Base-by-base conservation (phyloP, 2,113 vertebrate genomes). In the Mellivora capensis region DNA sequence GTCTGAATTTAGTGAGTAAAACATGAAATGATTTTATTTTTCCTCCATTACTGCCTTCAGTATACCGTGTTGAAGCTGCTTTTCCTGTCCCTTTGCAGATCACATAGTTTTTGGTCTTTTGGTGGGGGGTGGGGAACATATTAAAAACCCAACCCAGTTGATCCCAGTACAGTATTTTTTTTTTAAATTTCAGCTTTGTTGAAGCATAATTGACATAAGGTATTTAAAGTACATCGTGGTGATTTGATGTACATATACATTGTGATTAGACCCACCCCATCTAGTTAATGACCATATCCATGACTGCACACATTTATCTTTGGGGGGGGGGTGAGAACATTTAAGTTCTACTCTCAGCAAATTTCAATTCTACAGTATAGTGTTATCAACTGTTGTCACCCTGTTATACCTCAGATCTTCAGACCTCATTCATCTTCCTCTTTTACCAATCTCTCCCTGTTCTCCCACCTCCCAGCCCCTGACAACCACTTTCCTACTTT, bases 1-100 rank as follows among this genome's bases (percentile, higher is more conserved):
- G 29, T 82, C n/a, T 87, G 52, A 86, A 64, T 74, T 80, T 80
- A 87, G 47, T 80, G 44, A 80, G 83, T 91, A 91, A 54, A 87
- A 62, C 49, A 42, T 52, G 31, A 37, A 94, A 81, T 87, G 31
- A 61, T 34, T 88, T 94, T 72, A 12, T 94, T 39, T 94, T 87
- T 80, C 42, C 52, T 80, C 61, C 39, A 79, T 72, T 49, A 21
- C 7, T 12, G n/a, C 29, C 37, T 71, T 54, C 7, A 9, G 64
- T 64, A 62, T 62, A 52, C 34, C 61, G 9, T 61, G 2, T 64
- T 37, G 84, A 87, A 72, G n/a, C 62, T 87, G 64, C 62, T 71
- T 91, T 80, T 72, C 62, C 52, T 88, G 62, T n/a, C 4, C 23
- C 44, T 25, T 37, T 49, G n/a, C 17, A 69, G 74, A 79, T 87